Base-by-base conservation (phyloP, 2,113 vertebrate genomes). In the Benthochromis sp. region DNA sequence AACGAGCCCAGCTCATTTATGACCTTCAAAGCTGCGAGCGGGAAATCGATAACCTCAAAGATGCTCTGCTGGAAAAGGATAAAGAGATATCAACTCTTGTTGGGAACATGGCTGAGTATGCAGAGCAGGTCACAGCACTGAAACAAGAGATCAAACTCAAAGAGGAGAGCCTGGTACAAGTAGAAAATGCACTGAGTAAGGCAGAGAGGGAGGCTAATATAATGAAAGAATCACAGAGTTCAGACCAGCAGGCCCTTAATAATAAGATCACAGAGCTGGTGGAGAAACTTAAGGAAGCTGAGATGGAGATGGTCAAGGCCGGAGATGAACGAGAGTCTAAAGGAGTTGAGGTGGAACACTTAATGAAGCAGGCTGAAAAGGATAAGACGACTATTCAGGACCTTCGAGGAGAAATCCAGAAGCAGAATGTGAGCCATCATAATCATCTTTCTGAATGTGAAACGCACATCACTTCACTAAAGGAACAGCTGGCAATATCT, bases 11-110 rank as follows among this genome's bases (percentile, higher is more conserved):
- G 16, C 97, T 98, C 79, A 97, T 98, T 90, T 97, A 98, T 21
- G 97, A 98, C 66, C 96, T 98, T 1, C 98, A 98, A 86, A 96
- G 96, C 93, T 89, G 97, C n/a, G 98, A 98, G 93, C 96, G 98
- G 61, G 97, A 98, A 88, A 97, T 98, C 0, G 98, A 98, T 83
- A 92, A 91, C 52, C 96, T 98, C 2, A 97, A 96, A 91, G 98
- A 98, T 14, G 4, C 84, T 1, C 84, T 98, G 88, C 21, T 87
- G 59, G 98, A 98, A 55, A 97, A 97, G 86, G 97, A 98, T 81
- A 97, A 94, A 82, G 97, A 98, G 85, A 95, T 98, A 17, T 92
- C 94, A 3, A 71, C 86, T 9, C 92, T 98, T 34, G 94, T 95
- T 8, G 88, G 90, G 4, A 97, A 89, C 89, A 90, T 97, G 95